These are phyloP conservation scores for Meloidogyne floridensis DNA, from an alignment of 1,140 invertebrate genomes.

Conservation along the genomic window DNA sequence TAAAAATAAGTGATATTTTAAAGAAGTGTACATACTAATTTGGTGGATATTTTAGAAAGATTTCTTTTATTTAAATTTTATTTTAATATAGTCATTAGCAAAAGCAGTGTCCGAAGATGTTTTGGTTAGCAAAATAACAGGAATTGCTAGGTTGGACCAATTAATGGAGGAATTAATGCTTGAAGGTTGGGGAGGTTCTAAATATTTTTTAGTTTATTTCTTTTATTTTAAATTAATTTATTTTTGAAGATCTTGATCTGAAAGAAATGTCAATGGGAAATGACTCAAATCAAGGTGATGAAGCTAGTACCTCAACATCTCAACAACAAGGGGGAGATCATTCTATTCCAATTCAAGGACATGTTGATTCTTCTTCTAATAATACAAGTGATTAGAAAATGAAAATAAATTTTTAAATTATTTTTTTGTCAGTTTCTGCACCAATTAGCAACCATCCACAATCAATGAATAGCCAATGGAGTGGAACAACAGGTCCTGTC, in stretches of 20 bases:
- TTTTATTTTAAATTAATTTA: neutral
- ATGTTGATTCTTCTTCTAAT: neutral
- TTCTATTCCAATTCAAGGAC: neutral
- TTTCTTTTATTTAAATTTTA: neutral
- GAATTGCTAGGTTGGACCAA: constrained; percentile 58
- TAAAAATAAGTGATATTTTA: too few relatives aligned
- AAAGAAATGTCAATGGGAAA: constrained; percentile 19
- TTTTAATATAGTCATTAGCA: constrained; percentile 53
- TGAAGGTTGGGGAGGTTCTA: constrained; percentile 43
- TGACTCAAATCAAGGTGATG: neutral
- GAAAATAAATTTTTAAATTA: neutral
- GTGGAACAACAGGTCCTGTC: neutral
- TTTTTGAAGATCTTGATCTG: constrained; percentile 25
- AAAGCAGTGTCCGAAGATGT: constrained; percentile 64
- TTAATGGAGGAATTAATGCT: constrained; percentile 65
- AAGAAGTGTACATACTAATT: too few relatives aligned
- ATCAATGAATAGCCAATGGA: neutral
- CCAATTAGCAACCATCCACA: neutral
- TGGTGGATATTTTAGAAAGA: neutral
- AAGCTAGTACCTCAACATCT: neutral
- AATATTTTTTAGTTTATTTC: neutral
- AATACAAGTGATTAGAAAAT: neutral
- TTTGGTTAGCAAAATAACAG: constrained; percentile 61
- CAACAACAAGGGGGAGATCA: constrained; percentile 7
- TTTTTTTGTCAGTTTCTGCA: neutral